Base-by-base conservation (phyloP, 2,888 invertebrate genomes). In the Mythimna loreyi region DNA sequence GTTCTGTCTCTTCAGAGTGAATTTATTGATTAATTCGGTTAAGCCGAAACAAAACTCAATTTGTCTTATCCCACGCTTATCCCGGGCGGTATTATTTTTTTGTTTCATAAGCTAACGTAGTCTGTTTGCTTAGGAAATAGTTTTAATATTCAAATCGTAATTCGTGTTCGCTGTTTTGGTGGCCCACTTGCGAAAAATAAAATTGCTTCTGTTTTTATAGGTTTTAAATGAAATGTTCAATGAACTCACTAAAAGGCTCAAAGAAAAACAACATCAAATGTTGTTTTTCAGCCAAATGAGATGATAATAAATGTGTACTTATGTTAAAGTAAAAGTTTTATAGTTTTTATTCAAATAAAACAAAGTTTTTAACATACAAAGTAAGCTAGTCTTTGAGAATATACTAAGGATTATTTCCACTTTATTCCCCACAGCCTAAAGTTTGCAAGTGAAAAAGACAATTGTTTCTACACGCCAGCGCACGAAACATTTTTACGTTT, bases 1-100 rank as follows among this genome's bases (percentile, higher is more conserved):
- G 71, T 60, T 67, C 61, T 67, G 78, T 80, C 78, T 85, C 75
- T 67, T 83, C 80, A 28, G 63, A 69, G 40, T 72, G 77, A 83
- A 80, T 84, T 83, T 83, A 82, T 85, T 80, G 83, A 85, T 85
- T 86, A 82, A 85, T 85, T 83, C 64, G 43, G 72, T 82, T 84
- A 76, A 78, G 71, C 76, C 68, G 75, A 79, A 85, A 85, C 75
- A 80, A 84, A 88, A 85, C 75, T 86, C 86, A 81, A 86, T 88
- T 88, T 86, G 76, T 84, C 80, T 83, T 80, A 87, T 83, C 78
- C 73, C 55, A 57, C 63, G 81, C 67, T 84, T 80, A 80, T 81
- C 66, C 62, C 47, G 1, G 43, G 66, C 66, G 61, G 65, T 78
- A 76, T 77, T 78, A 70, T 79, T 83, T 76, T 78, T 67, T 40